Base-by-base conservation (phyloP, 2,113 vertebrate species). In the Gila orcuttii region DNA sequence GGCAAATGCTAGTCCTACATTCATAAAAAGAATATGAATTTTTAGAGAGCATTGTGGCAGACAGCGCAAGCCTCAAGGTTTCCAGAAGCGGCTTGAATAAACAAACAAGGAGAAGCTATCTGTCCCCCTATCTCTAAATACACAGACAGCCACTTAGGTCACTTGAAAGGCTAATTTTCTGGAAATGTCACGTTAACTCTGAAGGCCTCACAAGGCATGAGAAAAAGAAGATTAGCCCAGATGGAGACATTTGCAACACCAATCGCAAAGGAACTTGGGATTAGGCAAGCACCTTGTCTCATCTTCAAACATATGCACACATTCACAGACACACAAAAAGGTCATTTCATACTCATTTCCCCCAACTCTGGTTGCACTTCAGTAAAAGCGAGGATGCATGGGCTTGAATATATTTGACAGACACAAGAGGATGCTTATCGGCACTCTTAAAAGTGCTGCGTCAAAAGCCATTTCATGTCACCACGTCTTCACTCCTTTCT, bases 151-250 rank as follows among this genome's bases (percentile, higher is more conserved):
- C 0, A 23, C 85, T 88, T 79, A 93, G 96, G 96, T 97, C 96
- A 96, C 91, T 93, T 92, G 21, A 96, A 96, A 97, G 96, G 96
- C 96, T 97, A 97, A 97, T 97, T 97, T 96, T 97, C 96, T 96
- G 96, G 96, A 97, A 97, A 97, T 97, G 96, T 97, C 96, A 97
- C 96, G 95, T 96, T 96, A 96, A 96, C 96, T 95, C 95, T 93
- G 95, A 96, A 96, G 95, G 96, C 94, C 95, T 96, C 93, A 73
- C 68, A 76, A 93, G 95, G 96, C 96, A 95, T 95, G 95, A 95
- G 96, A 95, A 95, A 96, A 95, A 95, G 94, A 94, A 96, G 96
- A 97, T 97, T 97, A 97, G 95, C 94, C 95, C 95, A 95, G 96
- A 96, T 95, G 95, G 96, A 97, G 96, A 96, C 96, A 96, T 96